Conservation (phyloP, 2,888 invertebrate genomes). For the Sturmia bella region DNA sequence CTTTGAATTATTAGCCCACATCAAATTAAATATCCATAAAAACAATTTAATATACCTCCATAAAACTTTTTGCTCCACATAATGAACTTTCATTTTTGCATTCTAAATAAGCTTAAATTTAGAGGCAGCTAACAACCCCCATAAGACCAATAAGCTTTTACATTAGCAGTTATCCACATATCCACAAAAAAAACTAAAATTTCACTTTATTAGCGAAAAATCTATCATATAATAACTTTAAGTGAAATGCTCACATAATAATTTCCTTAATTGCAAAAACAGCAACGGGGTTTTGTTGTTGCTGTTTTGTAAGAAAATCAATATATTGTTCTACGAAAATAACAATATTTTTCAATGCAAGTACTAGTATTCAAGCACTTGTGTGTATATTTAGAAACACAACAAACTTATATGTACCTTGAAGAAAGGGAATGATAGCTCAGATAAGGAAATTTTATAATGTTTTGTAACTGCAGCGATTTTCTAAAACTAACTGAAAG, state of each 20-base stretch:
- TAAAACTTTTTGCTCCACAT: neutral
- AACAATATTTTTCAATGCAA: neutral
- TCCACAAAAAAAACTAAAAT: no score
- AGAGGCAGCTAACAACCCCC: no score
- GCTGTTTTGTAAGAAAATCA: neutral
- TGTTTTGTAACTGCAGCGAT: no score
- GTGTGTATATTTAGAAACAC: no score
- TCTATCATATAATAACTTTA: conserved; percentile 4
- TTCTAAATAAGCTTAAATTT: neutral
- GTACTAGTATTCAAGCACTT: neutral
- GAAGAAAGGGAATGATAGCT: neutral
- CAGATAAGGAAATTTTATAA: neutral
- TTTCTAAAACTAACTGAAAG: no score
- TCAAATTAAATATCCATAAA: no score
- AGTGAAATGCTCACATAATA: conserved; percentile 1
- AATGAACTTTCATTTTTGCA: neutral
- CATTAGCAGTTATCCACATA: no score
- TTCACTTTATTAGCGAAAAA: neutral
- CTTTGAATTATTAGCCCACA: no score
- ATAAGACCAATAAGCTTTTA: no score
- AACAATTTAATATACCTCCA: neutral
- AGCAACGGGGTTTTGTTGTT: no score
- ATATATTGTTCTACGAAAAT: conserved; percentile 4
- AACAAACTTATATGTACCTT: neutral
- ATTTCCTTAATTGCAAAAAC: conserved; percentile 11